These are phyloP conservation scores for Notolepis coatsorum DNA, from an alignment of 2,797 vertebrate species.

Conservation along the genomic window DNA sequence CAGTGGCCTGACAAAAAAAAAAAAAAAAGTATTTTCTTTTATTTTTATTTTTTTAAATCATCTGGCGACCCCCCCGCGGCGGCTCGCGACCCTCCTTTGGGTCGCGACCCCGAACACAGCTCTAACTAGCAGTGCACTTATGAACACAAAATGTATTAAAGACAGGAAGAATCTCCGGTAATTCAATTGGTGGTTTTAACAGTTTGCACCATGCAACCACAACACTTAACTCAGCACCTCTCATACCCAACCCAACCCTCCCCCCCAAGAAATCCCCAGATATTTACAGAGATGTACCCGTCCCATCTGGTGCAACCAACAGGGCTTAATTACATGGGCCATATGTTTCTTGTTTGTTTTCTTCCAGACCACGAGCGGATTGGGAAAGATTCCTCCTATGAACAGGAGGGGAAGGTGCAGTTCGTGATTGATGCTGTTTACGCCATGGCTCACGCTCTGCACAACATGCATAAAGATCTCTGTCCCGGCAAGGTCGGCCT, in stretches of 20 bases:
- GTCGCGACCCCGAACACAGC: no score
- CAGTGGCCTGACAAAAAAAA: no score
- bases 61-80: no score
- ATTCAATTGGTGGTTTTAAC: conserved; percentile 12
- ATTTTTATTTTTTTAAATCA: no score
- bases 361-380: conserved; percentile 91
- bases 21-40: no score
- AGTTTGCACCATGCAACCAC: neutral
- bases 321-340: neutral
- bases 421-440: conserved; percentile 95
- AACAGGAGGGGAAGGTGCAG: conserved; percentile 96
- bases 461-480: conserved; percentile 93
- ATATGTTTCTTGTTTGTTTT: conserved; percentile 1
- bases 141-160: no score
- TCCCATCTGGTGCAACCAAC: neutral
- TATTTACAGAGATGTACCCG: neutral
- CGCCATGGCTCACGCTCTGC: conserved; percentile 94
- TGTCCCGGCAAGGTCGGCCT: conserved; percentile 91
- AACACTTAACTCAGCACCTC: neutral
- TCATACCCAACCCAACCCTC: no score
- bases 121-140: no score
- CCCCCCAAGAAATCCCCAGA: no score
- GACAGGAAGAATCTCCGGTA: no score
- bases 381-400: conserved; percentile 91
- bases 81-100: no score